Evolutionary conservation across 2,888 invertebrate species (phyloP), one percentile per base, ranked within the genome.

Genomic region (Amphipoea lucens): DNA sequence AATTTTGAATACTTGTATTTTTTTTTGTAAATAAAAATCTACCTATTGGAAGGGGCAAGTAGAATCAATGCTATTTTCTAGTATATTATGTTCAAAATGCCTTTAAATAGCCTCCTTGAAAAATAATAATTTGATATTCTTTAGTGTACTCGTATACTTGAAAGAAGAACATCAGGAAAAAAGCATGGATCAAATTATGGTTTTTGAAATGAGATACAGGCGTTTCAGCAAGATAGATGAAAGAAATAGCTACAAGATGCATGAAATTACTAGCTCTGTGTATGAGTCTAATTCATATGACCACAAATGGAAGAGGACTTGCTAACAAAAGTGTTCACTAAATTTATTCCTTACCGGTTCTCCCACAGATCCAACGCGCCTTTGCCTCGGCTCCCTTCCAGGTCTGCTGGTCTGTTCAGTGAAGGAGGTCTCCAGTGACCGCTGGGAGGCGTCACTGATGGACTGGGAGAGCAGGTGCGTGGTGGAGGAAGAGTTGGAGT

Each of bases 391-490:
- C 79, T 92, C 92, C 81, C 91, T 88, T 1, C 69, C 87, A 3
- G 90, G 77, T 6, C 91, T 89, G 40, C 87, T 83, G 69, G 85
- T 87, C n/a, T 90, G 91, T 70, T 95, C 96, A 20, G 94, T 95
- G 89, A 96, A 96, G 2, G 96, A 94, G 0, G 96, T 96, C 84
- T 96, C 96, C n/a, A 95, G 73, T 0, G 94, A 95, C 54, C 90
- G 91, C 80, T 93, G 95, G 0, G 95, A 95, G 1, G 94, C 90
- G 20, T 95, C 96, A 76, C 95, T 96, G 79, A 92, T 90, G 0
- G 96, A 95, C 78, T 96, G 96, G 3, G 96, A 95, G 2, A 96
- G 93, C 2, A 96, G 93, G n/a, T 96, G 96, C 9, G 96, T 95
- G 1, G 96, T 96, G 0, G 96, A 95, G 0, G 96, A 96, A 0